phyloP scores from a whole-genome alignment of 2,113 vertebrate genomes.

The Lophura nycthemera region DNA sequence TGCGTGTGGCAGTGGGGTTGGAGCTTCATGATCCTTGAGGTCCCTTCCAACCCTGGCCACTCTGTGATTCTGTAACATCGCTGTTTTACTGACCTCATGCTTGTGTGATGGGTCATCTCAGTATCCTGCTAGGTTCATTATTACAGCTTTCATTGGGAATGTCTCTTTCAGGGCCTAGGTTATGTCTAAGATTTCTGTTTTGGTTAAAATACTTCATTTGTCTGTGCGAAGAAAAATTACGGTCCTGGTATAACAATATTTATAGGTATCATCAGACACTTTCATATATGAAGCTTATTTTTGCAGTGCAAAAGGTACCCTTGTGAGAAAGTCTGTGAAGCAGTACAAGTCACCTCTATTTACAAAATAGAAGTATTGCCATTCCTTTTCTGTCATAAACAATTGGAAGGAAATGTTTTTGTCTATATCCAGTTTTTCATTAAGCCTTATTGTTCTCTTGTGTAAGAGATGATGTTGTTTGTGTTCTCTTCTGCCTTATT shows the following conservation, averaged over 20 bases:
- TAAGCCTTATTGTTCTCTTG: not conserved
- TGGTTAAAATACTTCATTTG: not conserved
- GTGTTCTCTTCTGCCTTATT: not conserved
- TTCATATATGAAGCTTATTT: not conserved
- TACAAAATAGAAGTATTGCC: not conserved
- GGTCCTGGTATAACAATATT: not conserved
- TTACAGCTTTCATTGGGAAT: not conserved
- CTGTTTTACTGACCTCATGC: not conserved
- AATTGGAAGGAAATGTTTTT: conserved; percentile 16
- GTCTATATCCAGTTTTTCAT: conserved; percentile 1
- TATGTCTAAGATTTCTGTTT: not conserved
- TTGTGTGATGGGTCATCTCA: not conserved
- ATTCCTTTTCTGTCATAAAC: conserved; percentile 11
- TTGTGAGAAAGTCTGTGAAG: not conserved
- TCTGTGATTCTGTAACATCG: not conserved
- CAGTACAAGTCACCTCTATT: not conserved
- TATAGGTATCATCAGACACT: not conserved
- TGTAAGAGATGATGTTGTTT: not conserved
- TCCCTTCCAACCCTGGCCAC: too few relatives aligned
- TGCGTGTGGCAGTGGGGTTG: too few relatives aligned
- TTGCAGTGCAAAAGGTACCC: not conserved
- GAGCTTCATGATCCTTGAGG: too few relatives aligned
- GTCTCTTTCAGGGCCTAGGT: not conserved
- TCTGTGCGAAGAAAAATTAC: not conserved
- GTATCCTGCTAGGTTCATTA: not conserved